Conservation (phyloP, 2,888 invertebrate genomes). For the Drosophila histrio region DNA sequence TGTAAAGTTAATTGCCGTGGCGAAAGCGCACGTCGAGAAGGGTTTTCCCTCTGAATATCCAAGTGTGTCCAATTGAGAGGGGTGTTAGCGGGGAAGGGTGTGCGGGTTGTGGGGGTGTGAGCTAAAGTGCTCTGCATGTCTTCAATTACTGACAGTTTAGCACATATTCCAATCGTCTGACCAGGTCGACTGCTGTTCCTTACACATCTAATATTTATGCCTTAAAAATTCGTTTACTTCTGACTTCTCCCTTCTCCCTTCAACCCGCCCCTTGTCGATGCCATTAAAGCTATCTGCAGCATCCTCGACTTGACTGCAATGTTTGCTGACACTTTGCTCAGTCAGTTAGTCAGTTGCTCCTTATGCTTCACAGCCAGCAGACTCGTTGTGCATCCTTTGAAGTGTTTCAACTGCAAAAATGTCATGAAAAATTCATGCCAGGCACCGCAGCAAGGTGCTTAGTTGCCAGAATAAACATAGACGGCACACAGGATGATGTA, state of each 20-base stretch:
- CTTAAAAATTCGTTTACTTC: slow-evolving; percentile 3
- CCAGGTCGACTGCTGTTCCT: slow-evolving; percentile 7
- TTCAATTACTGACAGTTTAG: slow-evolving; percentile 77
- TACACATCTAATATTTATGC: slow-evolving; percentile 60
- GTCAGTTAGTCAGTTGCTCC: slow-evolving; percentile 25
- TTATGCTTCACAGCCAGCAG: slow-evolving; percentile 37
- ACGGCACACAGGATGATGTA: slow-evolving; percentile 14
- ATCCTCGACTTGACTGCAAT: slow-evolving; percentile 52
- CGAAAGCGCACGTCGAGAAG: slow-evolving; percentile 64
- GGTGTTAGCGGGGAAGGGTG: background rate
- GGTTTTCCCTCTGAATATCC: slow-evolving; percentile 9
- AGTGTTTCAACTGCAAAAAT: slow-evolving; percentile 58
- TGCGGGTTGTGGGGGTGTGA: slow-evolving; percentile 5
- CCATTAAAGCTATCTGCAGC: slow-evolving; percentile 22
- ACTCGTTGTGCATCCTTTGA: slow-evolving; percentile 47
- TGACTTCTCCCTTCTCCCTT: no score
- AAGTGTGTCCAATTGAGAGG: slow-evolving; percentile 16
- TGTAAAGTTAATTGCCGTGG: slow-evolving; percentile 81
- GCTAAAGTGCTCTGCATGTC: slow-evolving; percentile 71
- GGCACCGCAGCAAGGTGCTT: slow-evolving; percentile 56
- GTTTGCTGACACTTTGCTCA: slow-evolving; percentile 48
- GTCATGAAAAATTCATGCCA: slow-evolving; percentile 81
- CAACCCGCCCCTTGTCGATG: background rate
- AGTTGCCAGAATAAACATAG: slow-evolving; percentile 30
- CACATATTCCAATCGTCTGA: slow-evolving; percentile 56